Evolutionary conservation across 2,797 vertebrate species (phyloP), one percentile per base, ranked within the genome.

Genomic region (Neomorphus geoffroyi): DNA sequence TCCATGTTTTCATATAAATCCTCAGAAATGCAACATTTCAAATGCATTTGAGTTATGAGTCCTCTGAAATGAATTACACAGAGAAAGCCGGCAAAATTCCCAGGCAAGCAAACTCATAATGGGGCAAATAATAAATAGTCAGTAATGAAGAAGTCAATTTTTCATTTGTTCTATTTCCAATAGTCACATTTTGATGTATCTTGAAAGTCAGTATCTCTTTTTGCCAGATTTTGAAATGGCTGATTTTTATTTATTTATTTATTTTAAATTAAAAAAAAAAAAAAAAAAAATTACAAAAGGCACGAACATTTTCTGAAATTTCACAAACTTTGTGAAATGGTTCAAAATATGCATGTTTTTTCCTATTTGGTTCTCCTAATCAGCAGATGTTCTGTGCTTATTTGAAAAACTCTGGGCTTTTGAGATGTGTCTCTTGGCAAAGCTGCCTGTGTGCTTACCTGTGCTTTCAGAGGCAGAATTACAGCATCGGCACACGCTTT

Each of bases 401-500:
- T 67, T 84, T 33, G 33, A 54, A 81, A 61, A 58, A 11, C 27
- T 28, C 24, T 33, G 45, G 48, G 45, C 28, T 88, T 61, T 74
- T 69, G 32, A 26, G 39, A 9, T 43, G 22, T 61, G 28, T 45
- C n/a, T 39, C 41, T 41, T 46, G 74, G 58, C 1, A 0, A 80
- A 67, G 67, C 33, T 65, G 50, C 18, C 45, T 65, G 27, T 28
- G 69, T 65, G 26, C 88, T 96, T 97, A 98, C 97, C 96, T 97
- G 88, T 62, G 96, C 93, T 96, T 94, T 97, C 89, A 93, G 92
- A 74, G 94, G 92, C 64, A 92, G 70, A 46, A 96, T n/a, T 80
- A 95, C 72, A 85, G 95, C 96, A 80, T 98, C 96, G 67, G 93
- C 79, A 91, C 97, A 98, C 0, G 78, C 90, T 90, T 97, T 97